Conservation (phyloP, 2,113 vertebrate species). For the Peromyscus polionotus region DNA sequence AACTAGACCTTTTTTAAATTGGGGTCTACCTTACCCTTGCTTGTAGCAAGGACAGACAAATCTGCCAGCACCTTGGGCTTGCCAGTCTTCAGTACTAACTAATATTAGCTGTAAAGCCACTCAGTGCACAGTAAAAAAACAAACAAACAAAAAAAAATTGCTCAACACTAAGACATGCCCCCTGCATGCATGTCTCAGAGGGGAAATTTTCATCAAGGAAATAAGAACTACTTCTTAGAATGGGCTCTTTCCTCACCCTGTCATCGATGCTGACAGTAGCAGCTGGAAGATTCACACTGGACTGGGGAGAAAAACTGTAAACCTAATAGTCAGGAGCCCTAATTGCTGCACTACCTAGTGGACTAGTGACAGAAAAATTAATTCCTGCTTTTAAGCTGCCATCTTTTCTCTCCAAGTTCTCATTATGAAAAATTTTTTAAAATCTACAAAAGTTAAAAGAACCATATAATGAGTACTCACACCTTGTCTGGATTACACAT, state of each 20-base stretch:
- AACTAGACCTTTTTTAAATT: not conserved
- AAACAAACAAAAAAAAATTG: no score
- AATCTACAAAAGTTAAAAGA: not conserved
- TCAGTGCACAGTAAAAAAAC: not conserved
- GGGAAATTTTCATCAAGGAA: not conserved
- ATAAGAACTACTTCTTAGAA: not conserved
- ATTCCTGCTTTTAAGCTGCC: not conserved
- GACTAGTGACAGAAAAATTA: not conserved
- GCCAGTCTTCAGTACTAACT: not conserved
- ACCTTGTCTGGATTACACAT: not conserved
- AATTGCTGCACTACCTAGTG: not conserved
- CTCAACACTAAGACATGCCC: not conserved
- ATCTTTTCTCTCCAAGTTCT: not conserved
- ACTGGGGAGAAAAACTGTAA: not conserved
- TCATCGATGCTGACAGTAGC: not conserved
- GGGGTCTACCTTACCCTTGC: not conserved
- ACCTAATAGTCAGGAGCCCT: not conserved
- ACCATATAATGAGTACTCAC: not conserved
- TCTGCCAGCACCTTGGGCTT: not conserved
- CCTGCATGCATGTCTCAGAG: not conserved
- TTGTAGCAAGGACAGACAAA: not conserved
- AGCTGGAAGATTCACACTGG: not conserved
- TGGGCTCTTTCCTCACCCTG: not conserved
- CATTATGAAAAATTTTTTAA: conserved; percentile 38
- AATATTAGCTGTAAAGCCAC: not conserved